These are phyloP conservation scores for Aspidapion aeneum DNA, from an alignment of 2,888 invertebrate species.

Conservation along the genomic window DNA sequence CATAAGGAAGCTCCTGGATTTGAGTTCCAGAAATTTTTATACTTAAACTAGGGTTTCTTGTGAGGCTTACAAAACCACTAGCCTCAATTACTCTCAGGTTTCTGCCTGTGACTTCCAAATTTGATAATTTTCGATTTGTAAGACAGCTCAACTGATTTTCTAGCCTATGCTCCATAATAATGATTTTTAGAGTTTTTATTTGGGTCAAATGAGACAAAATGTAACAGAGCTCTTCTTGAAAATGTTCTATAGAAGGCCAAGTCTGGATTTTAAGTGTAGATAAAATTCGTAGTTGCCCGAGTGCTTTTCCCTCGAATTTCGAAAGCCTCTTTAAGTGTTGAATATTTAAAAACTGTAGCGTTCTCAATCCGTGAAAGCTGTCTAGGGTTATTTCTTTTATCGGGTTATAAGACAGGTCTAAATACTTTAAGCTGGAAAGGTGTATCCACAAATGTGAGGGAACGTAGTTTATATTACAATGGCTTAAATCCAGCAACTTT, in stretches of 20 bases:
- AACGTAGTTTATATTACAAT: slow-evolving; percentile 72
- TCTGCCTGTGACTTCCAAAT: slow-evolving; percentile 75
- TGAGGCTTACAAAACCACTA: slow-evolving; percentile 72
- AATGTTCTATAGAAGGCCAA: slow-evolving; percentile 69
- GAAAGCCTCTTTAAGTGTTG: slow-evolving; percentile 69
- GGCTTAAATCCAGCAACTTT: slow-evolving; percentile 69
- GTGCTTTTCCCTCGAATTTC: slow-evolving; percentile 70
- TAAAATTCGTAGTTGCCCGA: slow-evolving; percentile 67
- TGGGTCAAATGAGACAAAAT: slow-evolving; percentile 69
- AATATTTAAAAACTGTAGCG: slow-evolving; percentile 71
- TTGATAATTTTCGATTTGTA: slow-evolving; percentile 74
- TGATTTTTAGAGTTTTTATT: slow-evolving; percentile 70
- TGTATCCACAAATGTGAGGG: slow-evolving; percentile 73
- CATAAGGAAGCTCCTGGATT: slow-evolving; percentile 74
- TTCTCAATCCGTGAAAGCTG: slow-evolving; percentile 66
- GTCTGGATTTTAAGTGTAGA: slow-evolving; percentile 69
- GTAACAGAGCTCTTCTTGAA: slow-evolving; percentile 59
- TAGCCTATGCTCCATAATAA: slow-evolving; percentile 70
- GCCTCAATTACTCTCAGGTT: slow-evolving; percentile 71
- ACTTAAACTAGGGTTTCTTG: slow-evolving; percentile 70
- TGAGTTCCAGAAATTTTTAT: slow-evolving; percentile 75
- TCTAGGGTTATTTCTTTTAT: slow-evolving; percentile 68
- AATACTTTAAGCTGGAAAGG: slow-evolving; percentile 65
- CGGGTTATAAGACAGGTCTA: slow-evolving; percentile 82
- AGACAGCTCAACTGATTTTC: slow-evolving; percentile 73